These are phyloP conservation scores for Paradoxurus hermaphroditus DNA, from an alignment of 2,113 vertebrate species.

Conservation along the genomic window DNA sequence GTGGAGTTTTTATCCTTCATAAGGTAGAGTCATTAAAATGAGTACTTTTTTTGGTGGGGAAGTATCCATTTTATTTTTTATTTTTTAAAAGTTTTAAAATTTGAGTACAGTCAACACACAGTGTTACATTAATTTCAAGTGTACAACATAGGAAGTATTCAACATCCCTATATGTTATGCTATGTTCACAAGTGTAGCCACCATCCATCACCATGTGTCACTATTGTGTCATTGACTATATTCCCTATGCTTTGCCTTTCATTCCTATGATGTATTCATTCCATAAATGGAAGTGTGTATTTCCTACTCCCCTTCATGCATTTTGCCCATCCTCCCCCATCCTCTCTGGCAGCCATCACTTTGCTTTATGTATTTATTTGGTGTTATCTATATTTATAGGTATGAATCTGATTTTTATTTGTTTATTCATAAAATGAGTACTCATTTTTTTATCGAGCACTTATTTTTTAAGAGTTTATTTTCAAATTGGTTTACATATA, in stretches of 20 bases:
- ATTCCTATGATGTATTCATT: background rate
- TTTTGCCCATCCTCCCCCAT: background rate
- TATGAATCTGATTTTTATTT: background rate
- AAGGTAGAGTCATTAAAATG: background rate
- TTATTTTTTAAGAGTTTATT: too few species aligned
- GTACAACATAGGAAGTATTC: background rate
- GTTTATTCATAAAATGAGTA: background rate
- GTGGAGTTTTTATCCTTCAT: background rate
- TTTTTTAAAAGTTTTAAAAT: background rate
- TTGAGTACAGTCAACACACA: background rate
- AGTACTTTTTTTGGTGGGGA: background rate
- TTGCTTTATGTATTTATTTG: background rate
- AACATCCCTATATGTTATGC: background rate
- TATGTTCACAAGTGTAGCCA: background rate
- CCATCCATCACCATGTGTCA: background rate
- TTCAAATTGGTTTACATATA: too few species aligned
- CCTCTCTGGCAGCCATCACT: background rate
- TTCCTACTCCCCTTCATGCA: background rate
- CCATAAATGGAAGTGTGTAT: background rate
- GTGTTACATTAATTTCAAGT: background rate
- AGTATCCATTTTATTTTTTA: background rate
- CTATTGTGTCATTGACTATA: background rate
- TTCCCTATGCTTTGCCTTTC: background rate
- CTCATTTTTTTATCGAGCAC: too few species aligned
- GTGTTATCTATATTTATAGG: background rate